phyloP scores from a whole-genome alignment of 35 echinoderm and acorn worm species.

The Hemicentrotus pulcherrimus region DNA sequence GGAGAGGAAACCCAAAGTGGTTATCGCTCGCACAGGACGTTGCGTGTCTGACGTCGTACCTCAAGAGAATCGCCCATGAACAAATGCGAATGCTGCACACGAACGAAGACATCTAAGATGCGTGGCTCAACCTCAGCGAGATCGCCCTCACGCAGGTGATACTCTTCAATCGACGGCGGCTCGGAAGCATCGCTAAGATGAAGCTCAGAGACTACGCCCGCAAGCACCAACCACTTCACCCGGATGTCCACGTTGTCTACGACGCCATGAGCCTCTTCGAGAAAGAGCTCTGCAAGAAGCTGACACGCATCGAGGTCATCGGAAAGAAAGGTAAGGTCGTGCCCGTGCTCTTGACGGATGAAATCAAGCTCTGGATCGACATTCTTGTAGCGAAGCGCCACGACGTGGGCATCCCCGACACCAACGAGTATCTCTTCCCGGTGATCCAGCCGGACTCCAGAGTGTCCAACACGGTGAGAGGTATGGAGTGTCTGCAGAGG shows the following conservation, averaged over 20 bases:
- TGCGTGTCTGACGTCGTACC: constrained; percentile 38
- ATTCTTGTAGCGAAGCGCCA: constrained; percentile 44
- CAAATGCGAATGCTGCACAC: constrained; percentile 52
- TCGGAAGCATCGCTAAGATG: constrained; percentile 58
- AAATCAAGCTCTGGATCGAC: constrained; percentile 59
- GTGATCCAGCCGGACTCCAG: constrained; percentile 35
- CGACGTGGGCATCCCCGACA: constrained; percentile 44
- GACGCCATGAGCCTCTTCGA: constrained; percentile 60
- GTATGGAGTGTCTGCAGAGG: constrained; percentile 59
- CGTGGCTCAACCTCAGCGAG: constrained; percentile 62
- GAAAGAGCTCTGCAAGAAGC: constrained; percentile 54
- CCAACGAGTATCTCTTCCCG: constrained; percentile 36
- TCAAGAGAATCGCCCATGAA: constrained; percentile 42
- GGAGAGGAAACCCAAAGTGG: constrained; percentile 35
- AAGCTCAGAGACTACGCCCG: constrained; percentile 54
- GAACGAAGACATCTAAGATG: constrained; percentile 36
- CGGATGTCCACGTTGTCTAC: constrained; percentile 38
- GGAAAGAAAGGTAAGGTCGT: constrained; percentile 69
- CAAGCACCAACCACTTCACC: constrained; percentile 50
- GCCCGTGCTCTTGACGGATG: constrained; percentile 63
- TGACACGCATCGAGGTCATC: constrained; percentile 66
- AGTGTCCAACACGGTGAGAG: constrained; percentile 45
- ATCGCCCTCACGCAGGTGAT: constrained; percentile 59
- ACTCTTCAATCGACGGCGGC: constrained; percentile 65
- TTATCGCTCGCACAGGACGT: constrained; percentile 33